Evolutionary conservation across 37 sponge, comb jelly and placozoan genomes (phyloP), one percentile per base, ranked within the genome.

Genomic region (Agelas oroides): DNA sequence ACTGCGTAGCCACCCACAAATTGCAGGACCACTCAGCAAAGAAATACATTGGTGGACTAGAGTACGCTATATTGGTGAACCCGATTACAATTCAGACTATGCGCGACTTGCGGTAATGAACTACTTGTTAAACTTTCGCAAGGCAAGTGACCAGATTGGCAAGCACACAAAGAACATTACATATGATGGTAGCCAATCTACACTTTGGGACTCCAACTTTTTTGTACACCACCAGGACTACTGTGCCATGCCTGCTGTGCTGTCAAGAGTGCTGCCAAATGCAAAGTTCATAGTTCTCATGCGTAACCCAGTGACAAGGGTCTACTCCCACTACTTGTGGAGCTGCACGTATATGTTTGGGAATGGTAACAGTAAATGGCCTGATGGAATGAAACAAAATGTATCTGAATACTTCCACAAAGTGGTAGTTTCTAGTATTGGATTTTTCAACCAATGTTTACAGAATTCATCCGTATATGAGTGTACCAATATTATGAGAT

Each of bases 281-380:
- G 70, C 81, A 66, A 81, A 81, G 71, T 81, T 65, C 24, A 70
- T 81, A 20, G 81, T 70, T 21, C 53, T 81, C 30, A 81, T 81
- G 81, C 56, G 81, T 19, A 30, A 81, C 21, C 81, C 81, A 30
- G 59, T 70, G 5, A n/a, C 32, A 14, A 66, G 67, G 23, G 24
- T 46, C 25, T 81, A 81, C 38, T 81, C 81, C 0, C 70, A 67
- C 55, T 81, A 41, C 59, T 66, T 46, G 59, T 81, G 70, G 57
- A 41, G 52, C 53, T 79, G 80, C 12, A 34, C 33, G 33, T 34
- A 28, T n/a, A 15, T 18, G 24, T 5, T n/a, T 8, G 25, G 67
- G 3, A 33, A 1, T 1, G 28, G 24, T 24, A 65, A 2, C 54
- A 21, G 33, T 1, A 36, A 53, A 2, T 27, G 53, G 28, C 33